These are phyloP conservation scores for Himantopus leucocephalus DNA, from an alignment of 2,113 vertebrate species.

Conservation along the genomic window DNA sequence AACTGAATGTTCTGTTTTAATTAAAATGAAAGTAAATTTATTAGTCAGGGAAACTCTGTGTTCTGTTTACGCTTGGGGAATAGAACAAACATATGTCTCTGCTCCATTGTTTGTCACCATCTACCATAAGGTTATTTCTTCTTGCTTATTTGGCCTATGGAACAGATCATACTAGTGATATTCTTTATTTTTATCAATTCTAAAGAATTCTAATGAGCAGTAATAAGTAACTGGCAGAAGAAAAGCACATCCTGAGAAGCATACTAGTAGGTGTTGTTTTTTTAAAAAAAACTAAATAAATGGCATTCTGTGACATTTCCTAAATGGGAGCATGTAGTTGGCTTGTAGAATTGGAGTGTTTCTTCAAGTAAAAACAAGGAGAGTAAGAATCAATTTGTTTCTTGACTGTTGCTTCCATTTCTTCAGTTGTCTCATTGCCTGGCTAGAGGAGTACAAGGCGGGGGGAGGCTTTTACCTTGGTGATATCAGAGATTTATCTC, in stretches of 20 bases:
- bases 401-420: not conserved
- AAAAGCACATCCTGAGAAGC: not conserved
- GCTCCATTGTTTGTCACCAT: constrained; percentile 44
- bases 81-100: constrained; percentile 55
- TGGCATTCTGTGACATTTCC: not conserved
- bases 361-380: not conserved
- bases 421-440: not conserved
- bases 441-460: not conserved
- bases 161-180: not conserved
- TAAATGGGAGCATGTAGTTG: not conserved
- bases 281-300: not conserved
- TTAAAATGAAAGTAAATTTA: constrained; percentile 74
- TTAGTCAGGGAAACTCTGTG: constrained; percentile 45
- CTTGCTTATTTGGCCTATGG: constrained; percentile 1
- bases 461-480: not conserved
- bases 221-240: not conserved
- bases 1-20: constrained; percentile 72
- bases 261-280: not conserved
- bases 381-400: not conserved
- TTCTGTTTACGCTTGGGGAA: constrained; percentile 55
- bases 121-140: not conserved
- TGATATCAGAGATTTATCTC: not conserved
- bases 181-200: not conserved
- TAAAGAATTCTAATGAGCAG: not conserved
- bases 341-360: not conserved